Evolutionary conservation across 2,888 invertebrate genomes (phyloP), one percentile per base, ranked within the genome.

Genomic region (Antheraea yamamai): DNA sequence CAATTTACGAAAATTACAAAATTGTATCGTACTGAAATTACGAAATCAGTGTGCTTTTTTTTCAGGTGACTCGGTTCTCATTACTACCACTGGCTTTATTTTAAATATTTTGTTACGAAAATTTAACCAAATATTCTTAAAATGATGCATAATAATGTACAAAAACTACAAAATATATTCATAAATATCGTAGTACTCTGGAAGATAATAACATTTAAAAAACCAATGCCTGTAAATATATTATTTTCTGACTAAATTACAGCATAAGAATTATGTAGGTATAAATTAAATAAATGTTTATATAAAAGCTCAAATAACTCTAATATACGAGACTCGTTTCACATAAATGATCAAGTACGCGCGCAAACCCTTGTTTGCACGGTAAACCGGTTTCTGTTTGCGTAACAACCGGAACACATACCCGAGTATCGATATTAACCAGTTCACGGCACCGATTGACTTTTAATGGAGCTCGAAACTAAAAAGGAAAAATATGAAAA

Each of bases 371-470:
- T 39, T 39, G 39, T 68, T 68, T 68, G 39, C 35, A 68, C 20
- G 39, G 39, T 68, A 35, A 30, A 68, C 68, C 30, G 39, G 20
- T 39, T 68, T 68, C 39, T 68, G 39, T 68, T 68, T 68, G 35
- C 35, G 68, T 20, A 64, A 18, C 68, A 68, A 35, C 39, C 68
- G 68, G 68, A 68, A 68, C 30, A 64, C 68, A 39, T 68, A 39
- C 18, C 35, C 68, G 35, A 10, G 68, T 35, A 68, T 68, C 39
- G 68, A 30, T 68, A 68, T 30, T 39, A 68, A 35, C 68, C 39
- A 12, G 35, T 68, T 39, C 39, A n/a, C n/a, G 68, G 39, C 18
- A 68, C 68, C 39, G 20, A 68, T 35, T 35, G 39, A 18, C 20
- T 68, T 68, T 35, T 20, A 18, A 68, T 68, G 35, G 39, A 35